Base-by-base conservation (phyloP, 37 sponge, comb jelly and placozoan species). In the Eunapius fragilis region DNA sequence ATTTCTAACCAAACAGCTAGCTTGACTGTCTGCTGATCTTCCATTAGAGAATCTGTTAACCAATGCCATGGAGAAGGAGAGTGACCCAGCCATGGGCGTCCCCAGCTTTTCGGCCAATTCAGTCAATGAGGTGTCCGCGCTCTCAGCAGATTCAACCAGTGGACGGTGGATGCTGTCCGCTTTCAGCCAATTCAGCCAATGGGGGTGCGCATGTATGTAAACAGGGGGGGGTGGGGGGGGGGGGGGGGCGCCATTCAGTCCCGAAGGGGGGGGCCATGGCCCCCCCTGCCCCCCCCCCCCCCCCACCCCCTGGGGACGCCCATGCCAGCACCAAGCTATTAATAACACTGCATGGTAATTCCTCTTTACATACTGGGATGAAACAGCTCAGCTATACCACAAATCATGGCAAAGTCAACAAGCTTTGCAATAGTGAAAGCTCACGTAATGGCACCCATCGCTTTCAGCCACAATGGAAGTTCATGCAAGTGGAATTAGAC, bases 1-100 rank as follows among this genome's bases (percentile, higher is more conserved):
- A 70, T 91, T 79, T 72, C 31, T 91, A 34, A 3, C 58, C 71
- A 49, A 24, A 9, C 79, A 91, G 69, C 70, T 91, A 49, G 87
- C 78, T 1, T 68, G 74, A 7, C 28, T 86, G n/a, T 80, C 81
- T 28, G 48, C 5, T 17, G 80, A 80, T 10, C 28, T 34, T 25
- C 71, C 75, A 25, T 70, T 81, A 7, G 85, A 85, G 28, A 77
- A 80, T 68, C 90, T 78, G 14, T 4, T 17, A 2, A 17, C 58
- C 14, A 17, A 58, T 58, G 14, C 58, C 17, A 58, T 19, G 14
- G 58, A 58, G 58, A 58, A 11, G 5, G 58, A 11, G 1, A n/a
- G n/a, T n/a, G n/a, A n/a, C n/a, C n/a, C n/a, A n/a, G n/a, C n/a
- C n/a, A n/a, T n/a, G n/a, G n/a, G n/a, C n/a, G n/a, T n/a, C n/a